Evolutionary conservation across 2,113 vertebrate species (phyloP), one percentile per base, ranked within the genome.

Genomic region (Naja naja): DNA sequence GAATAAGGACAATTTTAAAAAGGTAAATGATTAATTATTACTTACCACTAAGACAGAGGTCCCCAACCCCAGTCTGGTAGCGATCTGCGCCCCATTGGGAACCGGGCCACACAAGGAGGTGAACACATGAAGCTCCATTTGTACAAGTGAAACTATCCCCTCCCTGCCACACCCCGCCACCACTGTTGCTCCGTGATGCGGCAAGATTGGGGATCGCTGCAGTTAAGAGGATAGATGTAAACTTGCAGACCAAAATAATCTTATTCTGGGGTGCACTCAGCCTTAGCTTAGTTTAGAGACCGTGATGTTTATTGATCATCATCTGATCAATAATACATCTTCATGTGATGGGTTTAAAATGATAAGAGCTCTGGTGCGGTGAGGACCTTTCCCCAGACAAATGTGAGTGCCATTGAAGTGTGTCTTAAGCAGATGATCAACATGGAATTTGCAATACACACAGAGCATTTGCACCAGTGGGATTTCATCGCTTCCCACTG

Each of bases 161-260:
- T 10, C 8, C 23, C 25, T 49, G 47, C 47, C 47, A 10, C 49
- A 5, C 18, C 4, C 14, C 2, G 1, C 60, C 11, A 0, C 27
- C 4, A 30, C 0, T 14, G 30, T n/a, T 2, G 12, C 11, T n/a
- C 12, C 0, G 0, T 69, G 64, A 69, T 2, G 14, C 1, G 1
- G 30, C 14, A 69, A 69, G 64, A 16, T 69, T 69, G 64, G 30
- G 64, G 30, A 69, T 1, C 2, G 0, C 14, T 69, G 4, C 12
- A n/a, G 12, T 69, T 25, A 69, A 22, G 74, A 43, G 18, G 74
- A 81, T 81, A 81, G 18, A 81, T 43, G 18, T 43, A 81, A 81
- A 7, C 18, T 43, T 43, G 74, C 69, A 39, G 69, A 81, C n/a
- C 69, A 81, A 74, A 81, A 6, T 43, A 81, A 43, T 81, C 43